Evolutionary conservation across 2,797 vertebrate species (phyloP).

Genomic region (Austrolebias charrua): DNA sequence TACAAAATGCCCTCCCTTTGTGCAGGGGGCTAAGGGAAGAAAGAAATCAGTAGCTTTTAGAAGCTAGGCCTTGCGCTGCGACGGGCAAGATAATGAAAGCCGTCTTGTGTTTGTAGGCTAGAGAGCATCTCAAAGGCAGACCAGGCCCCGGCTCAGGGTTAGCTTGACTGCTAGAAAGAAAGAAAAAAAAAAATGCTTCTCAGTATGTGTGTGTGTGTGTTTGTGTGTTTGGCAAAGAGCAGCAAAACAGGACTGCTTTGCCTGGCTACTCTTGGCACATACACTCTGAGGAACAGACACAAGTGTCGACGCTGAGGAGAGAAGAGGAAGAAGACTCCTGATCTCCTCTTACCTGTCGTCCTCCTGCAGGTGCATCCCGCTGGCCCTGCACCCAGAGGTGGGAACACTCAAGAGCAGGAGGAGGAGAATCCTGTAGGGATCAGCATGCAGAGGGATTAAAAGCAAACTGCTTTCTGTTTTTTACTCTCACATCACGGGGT

Average conservation of each 20-base stretch:
- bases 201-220: constrained; percentile 59
- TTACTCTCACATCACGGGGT: constrained; percentile 24
- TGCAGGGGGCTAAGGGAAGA: constrained; percentile 98
- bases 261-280: constrained; percentile 70
- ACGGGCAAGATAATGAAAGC: constrained; percentile 99
- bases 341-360: constrained; percentile 64
- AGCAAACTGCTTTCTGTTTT: constrained; percentile 29
- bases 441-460: constrained; percentile 53
- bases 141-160: constrained; percentile 93
- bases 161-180: constrained; percentile 79
- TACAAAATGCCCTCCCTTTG: constrained; percentile 99
- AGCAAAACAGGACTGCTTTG: constrained; percentile 74
- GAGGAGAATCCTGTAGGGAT: constrained; percentile 12
- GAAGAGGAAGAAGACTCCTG: constrained; percentile 40
- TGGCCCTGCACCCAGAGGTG: constrained; percentile 19
- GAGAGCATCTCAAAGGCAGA: constrained; percentile 99
- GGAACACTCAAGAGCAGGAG: constrained; percentile 38
- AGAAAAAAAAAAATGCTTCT: constrained; percentile 61
- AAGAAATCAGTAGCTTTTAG: constrained; percentile 99
- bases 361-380: constrained; percentile 50
- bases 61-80: constrained; percentile 98
- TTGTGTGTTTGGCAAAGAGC: constrained; percentile 91
- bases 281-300: constrained; percentile 63
- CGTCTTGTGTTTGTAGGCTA: constrained; percentile 98
- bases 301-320: constrained; percentile 60